Evolutionary conservation across 2,113 vertebrate species (phyloP), one percentile per base, ranked within the genome.

Genomic region (Cheirogaleus medius): DNA sequence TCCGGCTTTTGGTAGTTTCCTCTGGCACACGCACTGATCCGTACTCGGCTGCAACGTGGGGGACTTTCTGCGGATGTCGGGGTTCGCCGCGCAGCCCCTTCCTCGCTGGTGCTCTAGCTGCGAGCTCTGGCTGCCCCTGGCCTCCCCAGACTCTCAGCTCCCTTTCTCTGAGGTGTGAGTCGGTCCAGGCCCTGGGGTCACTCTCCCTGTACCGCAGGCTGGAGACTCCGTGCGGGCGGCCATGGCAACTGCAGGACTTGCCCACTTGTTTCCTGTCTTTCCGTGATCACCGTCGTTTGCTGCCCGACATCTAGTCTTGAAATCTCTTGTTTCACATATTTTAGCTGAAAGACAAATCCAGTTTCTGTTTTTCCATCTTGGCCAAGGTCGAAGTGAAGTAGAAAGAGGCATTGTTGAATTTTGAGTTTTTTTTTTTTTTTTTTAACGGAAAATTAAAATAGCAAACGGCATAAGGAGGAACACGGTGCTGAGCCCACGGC

Each of bases 101-200:
- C 60, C 25, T 71, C 47, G 23, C 4, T 5, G 44, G 60, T 6
- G 7, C 3, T 56, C 37, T 1, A 1, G 1, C 39, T 20, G 25
- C 13, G 1, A 2, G 4, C 23, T 7, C 6, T 2, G 0, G 11
- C 56, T 27, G 47, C 63, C 1, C 3, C 1, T 27, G 8, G 13
- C 15, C 12, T 39, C 23, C 49, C 3, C 17, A 13, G 8, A 37
- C 34, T 20, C 47, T 84, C 11, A 2, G 63, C 42, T 32, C 37
- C 9, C 0, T 10, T 2, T 6, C 71, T 64, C 4, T 58, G 10
- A 5, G 21, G 4, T 0, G 3, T 4, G 27, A 2, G 0, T 8
- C 17, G 3, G 20, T 14, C 34, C 8, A 8, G 47, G 34, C 47
- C 60, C 80, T 8, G 34, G 32, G 32, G 11, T 21, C 54, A 13